These are phyloP conservation scores for Ellobius talpinus DNA, from an alignment of 2,113 vertebrate genomes.

Conservation along the genomic window DNA sequence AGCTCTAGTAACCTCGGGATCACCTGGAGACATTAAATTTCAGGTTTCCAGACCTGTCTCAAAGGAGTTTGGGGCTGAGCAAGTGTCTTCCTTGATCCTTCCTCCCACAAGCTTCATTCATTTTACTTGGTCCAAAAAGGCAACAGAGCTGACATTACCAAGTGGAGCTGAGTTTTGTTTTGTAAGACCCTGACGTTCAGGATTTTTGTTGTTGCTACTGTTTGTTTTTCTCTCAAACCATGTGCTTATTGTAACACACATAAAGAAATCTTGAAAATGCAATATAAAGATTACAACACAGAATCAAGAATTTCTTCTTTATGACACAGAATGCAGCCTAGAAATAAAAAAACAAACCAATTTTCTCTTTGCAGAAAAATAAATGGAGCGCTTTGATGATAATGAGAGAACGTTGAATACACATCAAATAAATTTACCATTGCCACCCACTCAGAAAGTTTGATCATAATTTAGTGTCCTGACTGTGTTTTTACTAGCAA, in stretches of 20 bases:
- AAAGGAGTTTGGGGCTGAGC: background rate
- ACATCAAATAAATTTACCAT: constrained; percentile 82
- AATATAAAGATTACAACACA: constrained; percentile 87
- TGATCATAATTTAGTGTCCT: constrained; percentile 58
- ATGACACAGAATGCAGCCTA: constrained; percentile 89
- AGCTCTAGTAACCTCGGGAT: background rate
- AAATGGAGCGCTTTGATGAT: constrained; percentile 73
- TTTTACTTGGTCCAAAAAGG: background rate
- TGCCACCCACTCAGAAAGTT: background rate
- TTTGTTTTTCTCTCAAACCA: constrained; percentile 87
- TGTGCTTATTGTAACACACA: constrained; percentile 96
- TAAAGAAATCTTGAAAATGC: constrained; percentile 91
- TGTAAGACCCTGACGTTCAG: background rate
- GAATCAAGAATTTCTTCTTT: constrained; percentile 83
- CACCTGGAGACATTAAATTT: background rate
- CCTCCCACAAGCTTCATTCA: background rate
- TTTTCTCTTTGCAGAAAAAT: constrained; percentile 76
- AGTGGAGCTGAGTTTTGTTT: background rate
- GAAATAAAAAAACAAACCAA: constrained; percentile 85
- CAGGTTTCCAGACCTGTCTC: background rate
- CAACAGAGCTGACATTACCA: background rate
- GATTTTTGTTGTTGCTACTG: background rate
- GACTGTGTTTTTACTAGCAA: constrained; percentile 79
- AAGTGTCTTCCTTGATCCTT: background rate
- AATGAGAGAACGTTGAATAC: constrained; percentile 76